Base-by-base conservation (phyloP, 2,113 vertebrate species). In the Ptilorrhoa leucosticta region DNA sequence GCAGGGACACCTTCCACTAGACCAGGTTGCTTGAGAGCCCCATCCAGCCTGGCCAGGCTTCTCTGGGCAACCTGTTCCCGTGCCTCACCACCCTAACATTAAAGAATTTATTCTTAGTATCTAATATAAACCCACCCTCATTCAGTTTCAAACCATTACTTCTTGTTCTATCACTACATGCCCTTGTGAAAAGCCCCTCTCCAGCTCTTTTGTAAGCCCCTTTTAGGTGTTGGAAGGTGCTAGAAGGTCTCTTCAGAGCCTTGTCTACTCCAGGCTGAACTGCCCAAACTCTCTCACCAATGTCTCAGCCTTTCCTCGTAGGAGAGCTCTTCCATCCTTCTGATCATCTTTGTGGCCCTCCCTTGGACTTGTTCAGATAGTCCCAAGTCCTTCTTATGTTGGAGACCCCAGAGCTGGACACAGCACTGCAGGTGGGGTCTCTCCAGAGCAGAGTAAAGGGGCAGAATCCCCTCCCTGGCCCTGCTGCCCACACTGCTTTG, bases 371-470 rank as follows among this genome's bases (percentile, higher is more conserved):
- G 22, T 7, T 73, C 19, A 27, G 37, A 10, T 19, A 44, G 7
- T 14, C 10, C 16, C 42, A 48, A 2, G 5, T 31, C 30, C 10
- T 51, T 44, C 44, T 16, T 65, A 2, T 8, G 7, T 5, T 24
- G 11, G 8, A 4, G 8, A 1, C 1, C 2, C 37, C 44, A 23
- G 44, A 33, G 15, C 6, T 65, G 51, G 45, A 33, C 1, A 0
- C 31, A 81, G 18, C 10, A 0, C 18, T 65, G 2, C 50, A 73
- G 37, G 8, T 65, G 51, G 19, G 11, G 15, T 57, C 31, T 65
- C 18, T 2, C 1, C 5, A 79, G 75, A 8, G 17, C 40, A 56
- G 57, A 56, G 48, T 13, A 56, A 57, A 72, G 66, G 44, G 21
- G 4, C 48, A 71, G 50, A 72, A 42, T 56, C 12, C 42, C 31